Conservation (phyloP, 2,113 vertebrate genomes). For the Laticauda colubrina region DNA sequence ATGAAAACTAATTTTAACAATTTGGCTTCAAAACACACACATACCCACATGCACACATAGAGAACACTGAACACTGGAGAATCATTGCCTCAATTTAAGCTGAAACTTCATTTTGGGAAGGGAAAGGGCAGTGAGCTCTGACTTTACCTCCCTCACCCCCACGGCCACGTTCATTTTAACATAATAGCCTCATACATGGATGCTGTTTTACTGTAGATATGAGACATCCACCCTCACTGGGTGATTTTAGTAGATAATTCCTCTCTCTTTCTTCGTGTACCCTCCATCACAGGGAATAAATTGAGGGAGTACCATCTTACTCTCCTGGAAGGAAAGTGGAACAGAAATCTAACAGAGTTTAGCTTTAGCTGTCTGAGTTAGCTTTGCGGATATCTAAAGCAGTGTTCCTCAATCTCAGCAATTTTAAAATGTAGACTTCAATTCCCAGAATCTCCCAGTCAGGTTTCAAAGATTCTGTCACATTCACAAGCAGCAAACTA, state of each 20-base stretch:
- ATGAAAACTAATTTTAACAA: neutral
- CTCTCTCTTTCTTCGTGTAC: neutral
- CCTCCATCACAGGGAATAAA: neutral
- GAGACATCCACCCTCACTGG: neutral
- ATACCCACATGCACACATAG: neutral
- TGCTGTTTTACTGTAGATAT: neutral
- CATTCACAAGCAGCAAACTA: neutral
- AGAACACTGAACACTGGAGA: neutral
- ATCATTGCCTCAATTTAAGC: neutral
- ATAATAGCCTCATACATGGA: neutral
- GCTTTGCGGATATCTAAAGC: neutral
- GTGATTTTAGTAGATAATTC: neutral
- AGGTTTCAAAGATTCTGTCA: neutral
- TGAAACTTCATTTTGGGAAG: neutral
- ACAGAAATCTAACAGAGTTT: neutral
- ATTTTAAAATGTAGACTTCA: neutral
- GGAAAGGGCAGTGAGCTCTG: neutral
- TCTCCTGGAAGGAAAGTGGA: neutral
- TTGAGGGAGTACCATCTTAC: neutral
- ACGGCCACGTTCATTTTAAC: neutral
- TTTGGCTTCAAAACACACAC: neutral
- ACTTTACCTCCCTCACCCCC: neutral
- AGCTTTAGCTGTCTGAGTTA: neutral
- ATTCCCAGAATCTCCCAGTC: neutral
- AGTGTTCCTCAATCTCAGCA: neutral